These are phyloP conservation scores for Chaenocephalus aceratus DNA, from an alignment of 2,113 vertebrate genomes.

Conservation along the genomic window DNA sequence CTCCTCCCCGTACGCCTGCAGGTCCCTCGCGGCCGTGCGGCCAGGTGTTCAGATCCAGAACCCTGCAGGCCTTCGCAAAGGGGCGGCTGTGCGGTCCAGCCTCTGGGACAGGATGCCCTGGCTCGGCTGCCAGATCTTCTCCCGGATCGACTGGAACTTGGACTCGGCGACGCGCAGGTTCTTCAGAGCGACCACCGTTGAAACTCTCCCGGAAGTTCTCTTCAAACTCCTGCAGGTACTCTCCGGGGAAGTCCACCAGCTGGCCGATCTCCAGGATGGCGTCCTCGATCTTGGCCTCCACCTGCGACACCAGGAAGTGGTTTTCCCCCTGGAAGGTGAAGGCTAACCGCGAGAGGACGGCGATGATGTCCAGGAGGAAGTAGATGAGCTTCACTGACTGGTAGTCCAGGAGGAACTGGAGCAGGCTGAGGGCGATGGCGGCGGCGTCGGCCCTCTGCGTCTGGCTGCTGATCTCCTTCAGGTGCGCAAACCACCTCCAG, in stretches of 20 bases:
- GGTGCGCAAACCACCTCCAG: constrained; percentile 93
- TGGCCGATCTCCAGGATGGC: constrained; percentile 94
- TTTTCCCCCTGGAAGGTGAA: constrained; percentile 94
- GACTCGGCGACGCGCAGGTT: constrained; percentile 95
- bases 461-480: constrained; percentile 94
- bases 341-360: constrained; percentile 92
- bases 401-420: constrained; percentile 98
- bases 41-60: constrained; percentile 92
- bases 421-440: constrained; percentile 92
- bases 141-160: constrained; percentile 96
- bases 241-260: constrained; percentile 91
- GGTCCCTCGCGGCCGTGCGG: constrained; percentile 87
- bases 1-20: constrained; percentile 91
- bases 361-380: constrained; percentile 94
- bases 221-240: constrained; percentile 96
- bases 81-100: constrained; percentile 89
- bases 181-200: constrained; percentile 91
- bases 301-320: constrained; percentile 90
- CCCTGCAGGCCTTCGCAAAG: constrained; percentile 92
- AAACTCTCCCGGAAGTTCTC: constrained; percentile 97
- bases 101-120: constrained; percentile 93
- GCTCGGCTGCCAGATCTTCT: constrained; percentile 94
- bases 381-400: constrained; percentile 97
- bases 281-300: constrained; percentile 92
- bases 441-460: constrained; percentile 93